Percentiles rank a stretch among this genome's conserved stretches.
Conservation (phyloP, 2,113 vertebrate species). For the Saccopteryx leptura region DNA sequence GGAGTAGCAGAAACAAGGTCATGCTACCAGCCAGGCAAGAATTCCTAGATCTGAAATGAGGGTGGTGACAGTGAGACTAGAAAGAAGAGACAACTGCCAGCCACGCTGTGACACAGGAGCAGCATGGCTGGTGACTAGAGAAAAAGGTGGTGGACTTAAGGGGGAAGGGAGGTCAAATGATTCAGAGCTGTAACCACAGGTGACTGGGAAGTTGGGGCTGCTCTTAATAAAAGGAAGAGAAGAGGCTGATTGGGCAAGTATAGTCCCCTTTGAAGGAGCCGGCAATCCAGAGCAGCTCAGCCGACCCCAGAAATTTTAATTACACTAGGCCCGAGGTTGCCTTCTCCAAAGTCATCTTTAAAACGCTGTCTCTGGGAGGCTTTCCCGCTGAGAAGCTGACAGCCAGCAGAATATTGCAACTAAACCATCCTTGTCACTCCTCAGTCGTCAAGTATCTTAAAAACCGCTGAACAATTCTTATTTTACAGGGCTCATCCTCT, state of each 20-base stretch:
- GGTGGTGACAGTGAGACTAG: not conserved
- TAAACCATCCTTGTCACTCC: constrained; percentile 52
- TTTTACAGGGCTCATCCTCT: constrained; percentile 18
- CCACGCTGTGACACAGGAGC: not conserved
- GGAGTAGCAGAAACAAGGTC: not conserved
- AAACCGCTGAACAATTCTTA: not conserved
- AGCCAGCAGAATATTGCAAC: constrained; percentile 62
- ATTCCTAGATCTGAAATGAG: not conserved
- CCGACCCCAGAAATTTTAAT: constrained; percentile 66
- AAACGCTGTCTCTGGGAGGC: constrained; percentile 58
- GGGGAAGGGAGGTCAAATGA: not conserved
- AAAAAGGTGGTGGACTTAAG: not conserved
- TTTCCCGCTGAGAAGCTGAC: constrained; percentile 64
- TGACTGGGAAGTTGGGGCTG: not conserved
- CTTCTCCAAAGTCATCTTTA: constrained; percentile 64
- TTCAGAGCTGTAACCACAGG: not conserved
- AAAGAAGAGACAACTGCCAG: not conserved
- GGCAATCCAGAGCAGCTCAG: constrained; percentile 1
- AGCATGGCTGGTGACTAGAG: rapidly evolving
- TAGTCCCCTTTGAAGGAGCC: not conserved
- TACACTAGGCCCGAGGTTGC: not conserved
- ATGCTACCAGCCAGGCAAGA: not conserved
- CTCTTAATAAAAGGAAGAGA: not conserved
- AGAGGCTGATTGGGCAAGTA: not conserved
- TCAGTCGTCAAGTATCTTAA: constrained; percentile 39